phyloP scores from a whole-genome alignment of 2,113 vertebrate genomes.

The Hepsetus odoe region DNA sequence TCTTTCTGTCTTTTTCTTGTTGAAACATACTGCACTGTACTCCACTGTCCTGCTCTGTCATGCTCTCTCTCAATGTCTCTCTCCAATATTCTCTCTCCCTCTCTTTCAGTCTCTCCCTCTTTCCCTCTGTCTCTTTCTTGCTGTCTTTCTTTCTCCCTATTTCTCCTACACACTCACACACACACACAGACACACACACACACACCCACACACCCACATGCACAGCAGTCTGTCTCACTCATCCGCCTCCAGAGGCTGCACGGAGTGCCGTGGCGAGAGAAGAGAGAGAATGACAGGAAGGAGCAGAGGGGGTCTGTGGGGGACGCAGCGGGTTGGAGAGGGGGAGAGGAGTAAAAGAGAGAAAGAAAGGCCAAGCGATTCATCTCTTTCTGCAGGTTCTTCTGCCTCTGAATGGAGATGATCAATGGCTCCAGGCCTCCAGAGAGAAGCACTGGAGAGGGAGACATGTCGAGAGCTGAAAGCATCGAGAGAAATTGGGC shows the following conservation, averaged over 20 bases:
- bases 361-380: conserved; percentile 36
- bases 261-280: conserved; percentile 32
- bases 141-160: background rate
- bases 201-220: conserved; percentile 62
- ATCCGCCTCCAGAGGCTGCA: conserved; percentile 14
- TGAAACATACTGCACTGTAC: no score
- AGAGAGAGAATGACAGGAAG: conserved; percentile 33
- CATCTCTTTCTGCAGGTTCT: conserved; percentile 26
- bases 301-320: conserved; percentile 10
- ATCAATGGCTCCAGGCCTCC: conserved; percentile 20
- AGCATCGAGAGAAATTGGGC: background rate
- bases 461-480: background rate
- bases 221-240: background rate
- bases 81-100: background rate
- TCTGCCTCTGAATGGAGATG: conserved; percentile 16
- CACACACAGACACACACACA: background rate
- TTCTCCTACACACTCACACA: background rate
- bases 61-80: conserved; percentile 29
- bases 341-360: conserved; percentile 6
- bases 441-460: background rate
- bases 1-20: no score
- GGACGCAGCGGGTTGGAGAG: conserved; percentile 32
- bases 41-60: no score
- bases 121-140: conserved; percentile 40
- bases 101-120: background rate